These are phyloP conservation scores for Nyctibius grandis DNA, from an alignment of 2,797 vertebrate species.

Conservation along the genomic window DNA sequence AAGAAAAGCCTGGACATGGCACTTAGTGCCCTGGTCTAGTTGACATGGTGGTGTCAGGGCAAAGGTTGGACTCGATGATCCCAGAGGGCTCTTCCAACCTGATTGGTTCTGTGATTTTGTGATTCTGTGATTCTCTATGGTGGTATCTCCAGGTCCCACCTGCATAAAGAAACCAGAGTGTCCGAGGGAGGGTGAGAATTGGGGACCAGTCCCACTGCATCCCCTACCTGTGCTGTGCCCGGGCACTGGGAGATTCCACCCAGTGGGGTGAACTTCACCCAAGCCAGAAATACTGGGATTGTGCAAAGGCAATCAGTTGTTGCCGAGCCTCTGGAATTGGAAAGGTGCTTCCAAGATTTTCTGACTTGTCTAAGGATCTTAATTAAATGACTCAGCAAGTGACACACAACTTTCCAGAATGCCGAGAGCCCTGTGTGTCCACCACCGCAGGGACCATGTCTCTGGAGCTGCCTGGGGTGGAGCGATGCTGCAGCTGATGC, in stretches of 20 bases:
- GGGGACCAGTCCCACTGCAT: not conserved
- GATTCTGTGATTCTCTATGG: no score
- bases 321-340: not conserved
- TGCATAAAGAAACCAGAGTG: not conserved
- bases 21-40: no score
- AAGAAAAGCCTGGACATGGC: no score
- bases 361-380: not conserved
- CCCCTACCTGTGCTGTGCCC: not conserved
- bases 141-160: not conserved
- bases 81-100: no score
- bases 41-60: no score
- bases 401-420: accelerated
- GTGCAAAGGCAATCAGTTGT: not conserved
- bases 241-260: not conserved
- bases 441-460: accelerated
- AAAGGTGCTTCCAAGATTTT: not conserved
- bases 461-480: not conserved
- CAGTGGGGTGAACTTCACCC: not conserved
- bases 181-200: not conserved
- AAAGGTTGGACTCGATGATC: no score
- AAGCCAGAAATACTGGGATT: not conserved
- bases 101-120: no score
- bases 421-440: not conserved
- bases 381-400: not conserved
- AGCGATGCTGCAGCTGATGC: accelerated